Evolutionary conservation across 2,113 vertebrate species (phyloP), one percentile per base, ranked within the genome.

Genomic region (Suncus etruscus): DNA sequence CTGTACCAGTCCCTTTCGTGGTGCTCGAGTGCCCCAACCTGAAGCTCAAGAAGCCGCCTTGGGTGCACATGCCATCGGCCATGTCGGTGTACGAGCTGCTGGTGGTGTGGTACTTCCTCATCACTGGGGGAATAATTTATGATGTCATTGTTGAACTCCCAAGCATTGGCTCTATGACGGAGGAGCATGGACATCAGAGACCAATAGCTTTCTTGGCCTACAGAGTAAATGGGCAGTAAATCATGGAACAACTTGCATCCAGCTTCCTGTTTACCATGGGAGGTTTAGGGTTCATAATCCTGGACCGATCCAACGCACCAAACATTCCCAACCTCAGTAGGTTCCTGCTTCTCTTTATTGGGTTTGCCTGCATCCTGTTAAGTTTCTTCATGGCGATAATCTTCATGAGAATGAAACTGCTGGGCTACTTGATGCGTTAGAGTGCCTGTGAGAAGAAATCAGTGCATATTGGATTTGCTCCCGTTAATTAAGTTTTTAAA

Each of bases 221-320:
- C 94, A 99, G 99, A 96, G 99, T 99, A 85, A 99, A 99, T 66
- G 99, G 99, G 8, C 99, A 99, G 68, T 99, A 99, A 96, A 99
- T 99, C 65, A 99, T 99, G 99, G 99, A 99, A 97, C 99, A 99
- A 51, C 97, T 99, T 0, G 99, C 99, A 4, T 99, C 99, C 94
- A 99, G 99, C 93, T 99, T 99, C 96, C 98, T 99, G 72, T 99
- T 99, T 97, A 99, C 99, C 15, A 99, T 99, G 99, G 99, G 99
- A 16, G 99, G 99, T 9, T 97, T 99, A 86, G 99, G 99, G 80
- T 99, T 99, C 91, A 99, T 99, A 90, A 99, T 99, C 97, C 97
- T 99, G 97, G 99, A 99, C 96, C 98, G 99, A 92, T 99, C 99
- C 83, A 99, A 99, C 79, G 99, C 99, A 0, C 99, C 99, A 39